Base-by-base conservation (phyloP, 2,888 invertebrate genomes). In the Crocallis elinguaria region DNA sequence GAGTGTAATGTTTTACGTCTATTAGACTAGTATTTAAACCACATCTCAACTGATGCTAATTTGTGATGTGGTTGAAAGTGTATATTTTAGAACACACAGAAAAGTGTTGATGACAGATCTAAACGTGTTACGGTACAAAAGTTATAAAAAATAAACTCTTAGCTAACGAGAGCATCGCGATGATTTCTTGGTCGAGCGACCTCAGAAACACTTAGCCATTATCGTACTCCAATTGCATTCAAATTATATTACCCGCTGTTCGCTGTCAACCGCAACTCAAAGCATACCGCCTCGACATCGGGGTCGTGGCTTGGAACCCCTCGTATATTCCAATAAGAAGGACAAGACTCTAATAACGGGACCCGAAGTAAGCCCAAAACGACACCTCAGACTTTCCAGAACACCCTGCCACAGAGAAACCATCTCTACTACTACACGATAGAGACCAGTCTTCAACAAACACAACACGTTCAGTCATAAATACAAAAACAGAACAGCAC, bases 311-410 rank as follows among this genome's bases (percentile, higher is more conserved):
- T 55, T 70, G 62, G 62, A 71, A 55, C 68, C 76, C 71, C 74
- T 78, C 84, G 78, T 84, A 86, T 81, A 83, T 83, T 83, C 84
- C 83, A 86, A 87, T 86, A 86, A 84, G 84, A 84, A 84, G 77
- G 84, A 85, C 86, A 85, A 82, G 79, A 68, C 82, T 80, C 80
- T 82, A 86, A 86, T 86, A 86, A 83, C 82, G 73, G 75, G 82
- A 78, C 82, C 84, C 82, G 58, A n/a, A 81, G 77, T 82, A 84
- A 85, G 82, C 84, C 82, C 82, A 73, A 79, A 82, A 84, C 84
- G 84, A 83, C 85, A 84, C 84, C 85, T 82, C 77, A 73, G 77
- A 79, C 77, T 75, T 75, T 58, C 71, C 49, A 35, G 54, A 35
- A 19, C 45, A 62, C 50, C 52, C 3, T 39, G 32, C 30, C 62